A percentile compares a stretch with the other conserved stretches of the same genome.
Conservation (phyloP, 2,888 invertebrate species). For the Falcaria lacertinaria region DNA sequence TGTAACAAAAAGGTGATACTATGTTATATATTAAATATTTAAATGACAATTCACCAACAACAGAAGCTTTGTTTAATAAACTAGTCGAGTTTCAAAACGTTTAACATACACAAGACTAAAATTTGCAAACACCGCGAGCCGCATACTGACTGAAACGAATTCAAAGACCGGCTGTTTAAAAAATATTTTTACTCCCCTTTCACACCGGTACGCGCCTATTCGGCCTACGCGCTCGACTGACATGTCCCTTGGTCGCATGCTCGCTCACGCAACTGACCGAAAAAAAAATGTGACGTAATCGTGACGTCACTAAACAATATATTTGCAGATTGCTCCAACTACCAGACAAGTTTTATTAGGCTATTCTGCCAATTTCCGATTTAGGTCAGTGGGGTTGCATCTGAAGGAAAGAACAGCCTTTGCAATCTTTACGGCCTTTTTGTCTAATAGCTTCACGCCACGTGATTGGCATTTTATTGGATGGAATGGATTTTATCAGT, state of each 20-base stretch:
- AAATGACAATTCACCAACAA: neutral
- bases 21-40: neutral
- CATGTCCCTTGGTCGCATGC: slow-evolving; percentile 20
- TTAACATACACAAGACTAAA: neutral
- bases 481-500: too few species aligned
- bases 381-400: slow-evolving; percentile 16
- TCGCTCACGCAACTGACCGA: slow-evolving; percentile 45
- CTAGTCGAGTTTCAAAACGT: neutral
- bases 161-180: slow-evolving; percentile 6
- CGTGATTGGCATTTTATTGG: too few species aligned
- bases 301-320: slow-evolving; percentile 49
- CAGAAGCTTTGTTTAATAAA: neutral
- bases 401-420: too few species aligned
- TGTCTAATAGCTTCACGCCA: too few species aligned
- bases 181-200: slow-evolving; percentile 12
- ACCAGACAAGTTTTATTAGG: slow-evolving; percentile 12
- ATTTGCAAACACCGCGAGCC: slow-evolving; percentile 3
- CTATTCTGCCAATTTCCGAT: slow-evolving; percentile 9
- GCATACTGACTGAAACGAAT: slow-evolving; percentile 1
- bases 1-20: neutral
- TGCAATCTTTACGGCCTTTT: too few species aligned
- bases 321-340: slow-evolving; percentile 29
- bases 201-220: slow-evolving; percentile 28
- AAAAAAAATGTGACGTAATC: slow-evolving; percentile 42
- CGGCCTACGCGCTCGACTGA: slow-evolving; percentile 43